A percentile compares a stretch with the other conserved stretches of the same genome.
These are phyloP conservation scores for Drosophila melanica DNA, from an alignment of 1,140 invertebrate genomes.

Conservation along the genomic window DNA sequence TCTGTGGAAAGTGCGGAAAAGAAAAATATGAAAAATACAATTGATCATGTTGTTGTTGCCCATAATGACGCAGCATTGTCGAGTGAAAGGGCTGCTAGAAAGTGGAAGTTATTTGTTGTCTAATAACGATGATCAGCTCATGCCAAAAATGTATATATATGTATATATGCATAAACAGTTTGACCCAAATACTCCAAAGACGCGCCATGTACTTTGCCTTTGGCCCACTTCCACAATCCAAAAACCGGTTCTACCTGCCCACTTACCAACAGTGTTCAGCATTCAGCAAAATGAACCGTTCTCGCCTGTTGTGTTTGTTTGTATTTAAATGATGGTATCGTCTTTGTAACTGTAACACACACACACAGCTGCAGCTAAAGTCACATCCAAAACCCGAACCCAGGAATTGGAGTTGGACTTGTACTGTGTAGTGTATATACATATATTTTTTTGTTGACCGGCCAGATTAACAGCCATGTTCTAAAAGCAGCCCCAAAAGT, in stretches of 20 bases:
- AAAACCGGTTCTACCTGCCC: constrained; percentile 30
- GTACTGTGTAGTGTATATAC: constrained; percentile 3
- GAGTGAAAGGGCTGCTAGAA: constrained; percentile 78
- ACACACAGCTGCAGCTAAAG: constrained; percentile 10
- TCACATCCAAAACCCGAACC: constrained; percentile 14
- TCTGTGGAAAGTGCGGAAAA: constrained; percentile 85
- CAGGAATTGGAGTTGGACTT: constrained; percentile 37
- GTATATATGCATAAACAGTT: constrained; percentile 10
- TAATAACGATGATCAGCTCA: constrained; percentile 39
- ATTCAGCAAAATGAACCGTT: constrained; percentile 30
- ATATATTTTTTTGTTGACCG: constrained; percentile 66
- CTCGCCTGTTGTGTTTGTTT: constrained; percentile 61
- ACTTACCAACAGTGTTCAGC: constrained; percentile 1
- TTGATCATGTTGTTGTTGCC: constrained; percentile 41
- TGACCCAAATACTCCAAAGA: constrained; percentile 59
- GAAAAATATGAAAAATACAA: constrained; percentile 36
- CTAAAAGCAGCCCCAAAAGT: constrained; percentile 65
- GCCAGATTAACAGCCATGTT: constrained; percentile 68
- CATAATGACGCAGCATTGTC: constrained; percentile 64
- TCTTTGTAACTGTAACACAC: constrained; percentile 72
- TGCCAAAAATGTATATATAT: constrained; percentile 9
- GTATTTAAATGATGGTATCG: constrained; percentile 58
- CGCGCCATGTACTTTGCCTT: constrained; percentile 43
- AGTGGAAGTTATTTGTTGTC: constrained; percentile 68
- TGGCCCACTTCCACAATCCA: constrained; percentile 46